Percentiles rank a stretch among this genome's conserved stretches.
These are phyloP conservation scores for Hemiprocne comata DNA, from an alignment of 2,113 vertebrate species.

Conservation along the genomic window DNA sequence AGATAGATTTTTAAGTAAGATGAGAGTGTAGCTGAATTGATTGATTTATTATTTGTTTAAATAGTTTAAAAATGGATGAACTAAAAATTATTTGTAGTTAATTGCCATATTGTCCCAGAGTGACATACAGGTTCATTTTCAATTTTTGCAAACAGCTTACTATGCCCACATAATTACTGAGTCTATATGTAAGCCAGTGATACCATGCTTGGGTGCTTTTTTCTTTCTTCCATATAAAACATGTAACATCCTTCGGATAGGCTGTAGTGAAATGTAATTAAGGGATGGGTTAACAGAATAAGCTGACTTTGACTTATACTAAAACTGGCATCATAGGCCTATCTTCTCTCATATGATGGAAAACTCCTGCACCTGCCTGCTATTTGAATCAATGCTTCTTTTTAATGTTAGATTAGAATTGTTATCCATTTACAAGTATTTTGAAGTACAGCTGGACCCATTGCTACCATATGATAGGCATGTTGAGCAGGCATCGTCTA, in stretches of 20 bases:
- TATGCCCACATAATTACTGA: background rate
- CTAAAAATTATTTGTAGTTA: background rate
- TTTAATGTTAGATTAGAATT: conserved; percentile 33
- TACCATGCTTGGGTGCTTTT: conserved; percentile 8
- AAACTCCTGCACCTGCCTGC: background rate
- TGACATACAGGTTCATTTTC: background rate
- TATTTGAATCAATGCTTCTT: conserved; percentile 7
- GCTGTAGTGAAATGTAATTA: background rate
- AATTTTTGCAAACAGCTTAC: background rate
- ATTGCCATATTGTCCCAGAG: background rate
- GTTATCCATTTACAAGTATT: conserved; percentile 53
- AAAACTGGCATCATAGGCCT: background rate
- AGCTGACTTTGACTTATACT: background rate
- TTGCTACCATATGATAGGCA: conserved; percentile 46
- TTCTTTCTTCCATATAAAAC: background rate
- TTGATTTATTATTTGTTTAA: conserved; percentile 19
- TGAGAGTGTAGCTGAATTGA: background rate
- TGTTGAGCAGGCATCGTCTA: conserved; percentile 56
- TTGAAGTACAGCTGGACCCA: conserved; percentile 57
- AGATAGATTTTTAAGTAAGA: background rate
- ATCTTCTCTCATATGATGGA: background rate
- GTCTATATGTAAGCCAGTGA: background rate
- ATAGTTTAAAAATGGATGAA: background rate
- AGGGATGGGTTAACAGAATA: background rate
- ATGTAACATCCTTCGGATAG: background rate